Evolutionary conservation across 1,140 invertebrate species (phyloP).

Genomic region (Lamellibrachia luymesi): DNA sequence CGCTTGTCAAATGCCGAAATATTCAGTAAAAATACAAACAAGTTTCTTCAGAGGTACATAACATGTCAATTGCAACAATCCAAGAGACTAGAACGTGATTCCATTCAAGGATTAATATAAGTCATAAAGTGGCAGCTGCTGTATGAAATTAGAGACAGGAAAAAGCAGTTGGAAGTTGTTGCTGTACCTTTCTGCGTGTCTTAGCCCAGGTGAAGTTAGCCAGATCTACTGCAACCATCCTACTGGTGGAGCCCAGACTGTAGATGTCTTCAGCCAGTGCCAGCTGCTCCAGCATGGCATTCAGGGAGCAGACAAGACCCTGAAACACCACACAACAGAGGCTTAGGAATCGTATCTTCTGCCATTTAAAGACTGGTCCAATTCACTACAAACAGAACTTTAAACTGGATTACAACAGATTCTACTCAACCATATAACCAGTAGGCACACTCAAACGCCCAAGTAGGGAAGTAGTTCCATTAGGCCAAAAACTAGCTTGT

Average conservation of each 20-base stretch:
- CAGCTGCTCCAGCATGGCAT: conserved; percentile 64
- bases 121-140: not conserved
- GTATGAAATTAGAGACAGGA: not conserved
- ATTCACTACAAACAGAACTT: no score
- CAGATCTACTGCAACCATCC: conserved; percentile 65
- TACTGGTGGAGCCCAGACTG: conserved; percentile 66
- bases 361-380: no score
- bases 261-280: conserved; percentile 68
- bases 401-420: not conserved
- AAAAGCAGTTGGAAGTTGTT: not conserved
- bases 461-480: no score
- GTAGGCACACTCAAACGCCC: no score
- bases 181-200: conserved; percentile 42
- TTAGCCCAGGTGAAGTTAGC: conserved; percentile 45
- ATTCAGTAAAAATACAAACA: no score
- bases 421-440: not conserved
- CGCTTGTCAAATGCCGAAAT: no score
- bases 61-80: no score
- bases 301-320: conserved; percentile 29
- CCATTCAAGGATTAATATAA: not conserved
- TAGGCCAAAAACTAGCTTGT: no score
- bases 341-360: no score
- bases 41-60: no score
- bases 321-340: not conserved
- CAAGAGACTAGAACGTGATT: no score